Evolutionary conservation across 2,888 invertebrate genomes (phyloP), one percentile per base, ranked within the genome.

Genomic region (Spodoptera littoralis): DNA sequence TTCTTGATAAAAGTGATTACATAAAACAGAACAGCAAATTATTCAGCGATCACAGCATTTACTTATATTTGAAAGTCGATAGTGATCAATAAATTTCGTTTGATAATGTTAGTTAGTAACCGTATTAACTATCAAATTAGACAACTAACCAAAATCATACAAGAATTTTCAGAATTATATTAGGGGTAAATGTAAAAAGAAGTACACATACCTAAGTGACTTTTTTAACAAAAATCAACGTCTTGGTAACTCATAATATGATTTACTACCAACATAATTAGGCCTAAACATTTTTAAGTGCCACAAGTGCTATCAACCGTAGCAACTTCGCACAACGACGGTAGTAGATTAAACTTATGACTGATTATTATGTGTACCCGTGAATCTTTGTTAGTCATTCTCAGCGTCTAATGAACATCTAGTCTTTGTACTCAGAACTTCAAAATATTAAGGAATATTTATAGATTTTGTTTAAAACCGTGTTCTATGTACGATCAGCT

Each of bases 251-350:
- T 36, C 36, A 9, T 36, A 36, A 1, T 36, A 8, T 9, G 36
- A 36, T 36, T 36, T 36, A 36, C 36, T 36, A 36, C 36, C 4
- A 36, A 8, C 36, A 5, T 9, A 60, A 24, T 44, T 48, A n/a
- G 27, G 24, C 8, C 12, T 27, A 30, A 55, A 51, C 56, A 62
- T 6, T 36, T 6, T 36, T 55, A 49, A 47, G 30, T 42, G 51
- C 45, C 62, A 68, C 60, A 62, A 69, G 13, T 72, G 63, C 66
- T 59, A 62, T 65, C 42, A 56, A 76, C 57, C 62, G 53, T 62
- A 45, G 43, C 18, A 53, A 56, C 27, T 52, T 64, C 48, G 61
- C 53, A 36, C 48, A 52, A 45, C 47, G 27, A 56, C 13, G 47
- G 59, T 60, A 60, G 46, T n/a, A 52, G 22, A 51, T 47, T 53